These are phyloP conservation scores for Shargacucullia verbasci DNA, from an alignment of 2,888 invertebrate genomes.

Conservation along the genomic window DNA sequence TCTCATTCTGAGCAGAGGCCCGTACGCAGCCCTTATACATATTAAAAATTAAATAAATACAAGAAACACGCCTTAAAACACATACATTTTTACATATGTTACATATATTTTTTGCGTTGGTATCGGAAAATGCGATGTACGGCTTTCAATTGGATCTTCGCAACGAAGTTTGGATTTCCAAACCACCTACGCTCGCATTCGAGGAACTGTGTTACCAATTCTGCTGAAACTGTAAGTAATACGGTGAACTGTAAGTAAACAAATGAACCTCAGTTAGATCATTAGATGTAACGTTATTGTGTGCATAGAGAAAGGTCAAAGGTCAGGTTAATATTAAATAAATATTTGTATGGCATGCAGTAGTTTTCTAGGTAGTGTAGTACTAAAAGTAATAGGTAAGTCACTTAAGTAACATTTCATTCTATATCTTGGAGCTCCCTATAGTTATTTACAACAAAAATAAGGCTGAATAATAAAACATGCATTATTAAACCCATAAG, in stretches of 20 bases:
- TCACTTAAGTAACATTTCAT: background rate
- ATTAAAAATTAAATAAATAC: slow-evolving; percentile 7
- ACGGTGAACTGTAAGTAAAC: background rate
- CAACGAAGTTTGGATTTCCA: slow-evolving; percentile 14
- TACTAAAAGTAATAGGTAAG: too few relatives aligned
- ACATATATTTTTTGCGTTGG: background rate
- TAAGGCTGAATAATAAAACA: slow-evolving; percentile 52
- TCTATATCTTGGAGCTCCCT: slow-evolving; percentile 15
- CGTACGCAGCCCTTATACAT: too few relatives aligned
- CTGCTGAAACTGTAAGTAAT: background rate
- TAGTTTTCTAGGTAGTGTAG: too few relatives aligned
- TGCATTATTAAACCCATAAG: slow-evolving; percentile 63
- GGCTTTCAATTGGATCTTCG: slow-evolving; percentile 17
- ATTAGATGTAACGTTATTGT: too few relatives aligned
- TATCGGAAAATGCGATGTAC: slow-evolving; percentile 8
- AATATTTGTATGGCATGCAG: too few relatives aligned
- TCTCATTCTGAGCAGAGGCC: too few relatives aligned
- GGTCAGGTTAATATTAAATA: too few relatives aligned
- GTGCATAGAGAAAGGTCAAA: too few relatives aligned
- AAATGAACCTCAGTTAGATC: too few relatives aligned
- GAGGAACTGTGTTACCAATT: slow-evolving; percentile 8
- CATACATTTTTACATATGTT: background rate
- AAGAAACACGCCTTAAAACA: too few relatives aligned
- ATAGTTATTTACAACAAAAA: slow-evolving; percentile 34
- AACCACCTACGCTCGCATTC: background rate